A percentile compares a stretch with the other conserved stretches of the same genome.
These are phyloP conservation scores for Chelonus insularis DNA, from an alignment of 1,140 invertebrate species.

Conservation along the genomic window DNA sequence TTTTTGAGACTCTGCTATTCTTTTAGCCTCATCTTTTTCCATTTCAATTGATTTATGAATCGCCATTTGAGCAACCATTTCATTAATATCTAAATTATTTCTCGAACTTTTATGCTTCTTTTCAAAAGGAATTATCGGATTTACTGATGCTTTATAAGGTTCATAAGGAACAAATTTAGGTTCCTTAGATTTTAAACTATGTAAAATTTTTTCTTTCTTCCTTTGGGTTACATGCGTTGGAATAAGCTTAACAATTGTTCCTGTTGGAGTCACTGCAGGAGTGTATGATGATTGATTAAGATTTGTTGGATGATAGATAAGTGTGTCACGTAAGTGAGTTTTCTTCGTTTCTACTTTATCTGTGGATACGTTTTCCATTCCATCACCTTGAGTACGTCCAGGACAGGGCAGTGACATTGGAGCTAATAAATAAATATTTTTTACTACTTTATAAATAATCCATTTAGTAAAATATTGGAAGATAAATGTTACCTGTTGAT, in stretches of 20 bases:
- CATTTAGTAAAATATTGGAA: no score
- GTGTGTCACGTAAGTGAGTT: conserved; percentile 48
- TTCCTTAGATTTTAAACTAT: conserved; percentile 67
- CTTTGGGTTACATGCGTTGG: conserved; percentile 48
- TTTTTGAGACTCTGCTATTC: conserved; percentile 23
- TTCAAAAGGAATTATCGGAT: conserved; percentile 68
- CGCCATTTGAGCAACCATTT: conserved; percentile 70
- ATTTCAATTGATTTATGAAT: conserved; percentile 54
- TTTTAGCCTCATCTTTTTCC: conserved; percentile 42
- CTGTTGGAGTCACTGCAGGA: conserved; percentile 54
- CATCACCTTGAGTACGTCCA: conserved; percentile 61
- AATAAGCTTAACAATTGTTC: conserved; percentile 56
- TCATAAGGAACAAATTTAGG: conserved; percentile 88
- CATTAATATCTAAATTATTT: conserved; percentile 73
- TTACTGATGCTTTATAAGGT: conserved; percentile 83
- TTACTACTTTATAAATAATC: no score
- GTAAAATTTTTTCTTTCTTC: conserved; percentile 52
- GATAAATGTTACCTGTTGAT: conserved; percentile 28
- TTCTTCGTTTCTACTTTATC: conserved; percentile 41
- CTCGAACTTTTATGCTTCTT: conserved; percentile 57
- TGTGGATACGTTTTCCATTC: conserved; percentile 58
- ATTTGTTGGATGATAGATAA: conserved; percentile 60
- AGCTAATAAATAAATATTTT: conserved; percentile 32
- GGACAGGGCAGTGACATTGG: conserved; percentile 39
- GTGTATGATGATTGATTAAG: conserved; percentile 48